Evolutionary conservation across 2,113 vertebrate genomes (phyloP).

Genomic region (Poeciliopsis occidentalis): DNA sequence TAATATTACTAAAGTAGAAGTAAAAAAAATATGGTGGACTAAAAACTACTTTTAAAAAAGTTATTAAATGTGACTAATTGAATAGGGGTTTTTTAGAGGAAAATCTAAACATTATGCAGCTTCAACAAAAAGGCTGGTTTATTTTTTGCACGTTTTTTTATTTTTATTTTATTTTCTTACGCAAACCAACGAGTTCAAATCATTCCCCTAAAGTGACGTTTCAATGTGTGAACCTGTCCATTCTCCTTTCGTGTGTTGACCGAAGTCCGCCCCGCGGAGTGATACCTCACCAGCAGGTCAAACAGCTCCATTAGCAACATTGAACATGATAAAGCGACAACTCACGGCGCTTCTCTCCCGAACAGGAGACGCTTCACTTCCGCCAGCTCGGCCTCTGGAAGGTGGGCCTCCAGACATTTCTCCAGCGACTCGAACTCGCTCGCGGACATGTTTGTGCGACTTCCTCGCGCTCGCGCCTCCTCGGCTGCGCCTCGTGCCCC

Average conservation of each 20-base stretch:
- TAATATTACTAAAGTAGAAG: too few relatives aligned
- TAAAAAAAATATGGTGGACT: too few relatives aligned
- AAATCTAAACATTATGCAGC: too few relatives aligned
- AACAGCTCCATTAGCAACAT: neutral
- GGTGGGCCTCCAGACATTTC: slow-evolving; percentile 79
- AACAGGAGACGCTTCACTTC: slow-evolving; percentile 86
- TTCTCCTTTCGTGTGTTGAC: neutral
- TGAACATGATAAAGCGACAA: neutral
- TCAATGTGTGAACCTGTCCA: neutral
- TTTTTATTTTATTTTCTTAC: too few relatives aligned
- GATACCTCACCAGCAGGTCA: slow-evolving; percentile 39
- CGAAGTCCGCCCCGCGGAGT: slow-evolving; percentile 55
- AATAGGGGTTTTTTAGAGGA: too few relatives aligned
- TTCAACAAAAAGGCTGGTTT: too few relatives aligned
- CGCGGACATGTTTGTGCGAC: slow-evolving; percentile 69
- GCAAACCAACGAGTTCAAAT: neutral
- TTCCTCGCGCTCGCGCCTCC: neutral
- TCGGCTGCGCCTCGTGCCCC: neutral
- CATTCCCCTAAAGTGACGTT: neutral
- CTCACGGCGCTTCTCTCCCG: slow-evolving; percentile 86
- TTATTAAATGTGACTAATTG: too few relatives aligned
- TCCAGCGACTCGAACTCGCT: slow-evolving; percentile 82
- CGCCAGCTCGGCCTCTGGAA: slow-evolving; percentile 79
- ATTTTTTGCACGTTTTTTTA: too few relatives aligned
- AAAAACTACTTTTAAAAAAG: too few relatives aligned